phyloP scores from a whole-genome alignment of 2,888 invertebrate genomes.

The Ceriagrion tenellum region DNA sequence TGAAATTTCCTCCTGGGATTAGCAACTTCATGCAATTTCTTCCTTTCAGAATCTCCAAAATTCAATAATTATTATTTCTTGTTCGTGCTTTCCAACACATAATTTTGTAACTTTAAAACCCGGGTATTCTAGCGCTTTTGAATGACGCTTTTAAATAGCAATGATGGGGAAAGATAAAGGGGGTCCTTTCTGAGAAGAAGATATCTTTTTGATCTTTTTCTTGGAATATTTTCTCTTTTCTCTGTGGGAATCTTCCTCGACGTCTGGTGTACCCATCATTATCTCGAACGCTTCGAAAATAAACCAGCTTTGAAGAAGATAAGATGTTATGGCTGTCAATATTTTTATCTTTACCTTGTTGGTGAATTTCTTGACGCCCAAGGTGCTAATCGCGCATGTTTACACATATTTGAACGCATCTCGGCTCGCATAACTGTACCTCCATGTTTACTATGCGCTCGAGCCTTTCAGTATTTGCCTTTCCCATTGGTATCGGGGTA shows the following conservation, averaged over 20 bases:
- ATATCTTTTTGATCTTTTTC: not conserved
- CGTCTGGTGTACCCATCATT: not conserved
- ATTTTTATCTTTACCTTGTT: not conserved
- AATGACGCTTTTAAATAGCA: too few relatives aligned
- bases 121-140: too few relatives aligned
- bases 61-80: too few relatives aligned
- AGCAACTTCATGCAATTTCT: too few relatives aligned
- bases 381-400: constrained; percentile 1
- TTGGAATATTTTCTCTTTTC: not conserved
- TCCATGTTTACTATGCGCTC: not conserved
- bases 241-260: not conserved
- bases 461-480: not conserved
- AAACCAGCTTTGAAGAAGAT: not conserved
- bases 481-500: constrained; percentile 6
- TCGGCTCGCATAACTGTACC: not conserved
- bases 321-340: not conserved
- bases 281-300: not conserved
- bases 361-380: not conserved
- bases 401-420: not conserved
- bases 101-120: too few relatives aligned
- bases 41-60: too few relatives aligned
- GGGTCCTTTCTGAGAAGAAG: too few relatives aligned
- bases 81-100: too few relatives aligned
- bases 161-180: too few relatives aligned
- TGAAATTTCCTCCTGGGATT: too few relatives aligned